Evolutionary conservation across 1,140 invertebrate species (phyloP).

Genomic region (Drosophila baimaii): DNA sequence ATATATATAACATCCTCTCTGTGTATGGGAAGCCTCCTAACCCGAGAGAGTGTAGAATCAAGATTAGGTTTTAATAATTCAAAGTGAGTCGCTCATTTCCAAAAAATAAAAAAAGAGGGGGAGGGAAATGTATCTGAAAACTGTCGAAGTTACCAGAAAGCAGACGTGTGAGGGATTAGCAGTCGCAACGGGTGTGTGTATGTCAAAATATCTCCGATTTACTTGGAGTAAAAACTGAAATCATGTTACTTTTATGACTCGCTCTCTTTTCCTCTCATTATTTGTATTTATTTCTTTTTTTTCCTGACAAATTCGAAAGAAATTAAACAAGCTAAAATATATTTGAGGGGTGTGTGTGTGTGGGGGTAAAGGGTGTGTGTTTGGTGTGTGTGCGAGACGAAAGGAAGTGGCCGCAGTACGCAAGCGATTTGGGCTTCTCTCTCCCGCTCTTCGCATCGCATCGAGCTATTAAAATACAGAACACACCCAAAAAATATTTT

Average conservation of each 20-base stretch:
- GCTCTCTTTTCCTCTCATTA: conserved; percentile 18
- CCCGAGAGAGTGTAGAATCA: conserved; percentile 63
- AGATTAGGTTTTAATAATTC: conserved; percentile 83
- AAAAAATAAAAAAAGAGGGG: too few relatives aligned
- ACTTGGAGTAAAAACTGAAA: conserved; percentile 77
- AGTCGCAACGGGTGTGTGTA: conserved; percentile 45
- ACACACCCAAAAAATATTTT: conserved; percentile 82
- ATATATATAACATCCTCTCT: conserved; percentile 49
- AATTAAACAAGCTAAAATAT: conserved; percentile 67
- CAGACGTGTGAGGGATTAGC: conserved; percentile 69
- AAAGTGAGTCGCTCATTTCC: conserved; percentile 70
- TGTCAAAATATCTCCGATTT: conserved; percentile 38
- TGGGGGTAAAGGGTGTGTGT: conserved; percentile 30
- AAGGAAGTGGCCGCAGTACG: conserved; percentile 76
- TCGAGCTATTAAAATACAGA: conserved; percentile 80
- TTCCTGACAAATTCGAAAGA: conserved; percentile 80
- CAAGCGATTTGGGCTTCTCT: conserved; percentile 62
- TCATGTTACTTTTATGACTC: conserved; percentile 73
- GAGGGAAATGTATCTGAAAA: conserved; percentile 7
- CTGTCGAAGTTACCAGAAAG: conserved; percentile 24
- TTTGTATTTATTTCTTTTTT: conserved; percentile 37
- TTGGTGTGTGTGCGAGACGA: conserved; percentile 53
- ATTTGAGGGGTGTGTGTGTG: conserved; percentile 8
- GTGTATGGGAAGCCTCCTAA: conserved; percentile 25
- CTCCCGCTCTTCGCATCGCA: conserved; percentile 9